Conservation (phyloP, 2,888 invertebrate genomes). For the Rosalia funebris region DNA sequence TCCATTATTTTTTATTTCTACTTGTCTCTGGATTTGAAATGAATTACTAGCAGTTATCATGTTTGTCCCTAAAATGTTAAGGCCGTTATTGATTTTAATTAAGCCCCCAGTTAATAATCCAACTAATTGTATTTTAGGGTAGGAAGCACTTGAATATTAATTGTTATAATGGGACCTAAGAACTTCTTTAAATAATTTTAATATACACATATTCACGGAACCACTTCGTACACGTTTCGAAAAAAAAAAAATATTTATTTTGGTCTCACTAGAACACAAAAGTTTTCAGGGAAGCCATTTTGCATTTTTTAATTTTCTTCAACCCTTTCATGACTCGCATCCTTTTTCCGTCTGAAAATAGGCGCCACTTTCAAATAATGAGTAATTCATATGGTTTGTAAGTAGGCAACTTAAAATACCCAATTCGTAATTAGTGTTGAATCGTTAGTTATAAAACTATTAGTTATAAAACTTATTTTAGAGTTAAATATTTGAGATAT, state of each 20-base stretch:
- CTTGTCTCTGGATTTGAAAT: too few relatives aligned
- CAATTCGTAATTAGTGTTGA: too few relatives aligned
- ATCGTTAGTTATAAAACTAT: too few relatives aligned
- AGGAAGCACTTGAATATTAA: background rate
- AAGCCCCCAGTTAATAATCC: constrained; percentile 8
- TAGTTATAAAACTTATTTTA: too few relatives aligned
- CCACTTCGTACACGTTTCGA: background rate
- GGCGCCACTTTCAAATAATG: constrained; percentile 24
- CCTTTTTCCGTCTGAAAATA: constrained; percentile 22
- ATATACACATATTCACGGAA: background rate
- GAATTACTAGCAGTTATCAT: too few relatives aligned
- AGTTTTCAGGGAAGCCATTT: constrained; percentile 29
- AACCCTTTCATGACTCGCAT: constrained; percentile 23
- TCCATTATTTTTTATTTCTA: background rate
- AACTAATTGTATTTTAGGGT: constrained; percentile 13
- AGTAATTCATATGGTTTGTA: background rate
- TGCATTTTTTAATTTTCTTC: constrained; percentile 28
- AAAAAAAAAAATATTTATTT: background rate
- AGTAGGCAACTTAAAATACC: background rate
- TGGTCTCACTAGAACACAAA: constrained; percentile 10
- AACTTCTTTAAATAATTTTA: background rate
- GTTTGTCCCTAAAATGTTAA: background rate
- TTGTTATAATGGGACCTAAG: background rate
- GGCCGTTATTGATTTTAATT: constrained; percentile 20
- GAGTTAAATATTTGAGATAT: too few relatives aligned